phyloP scores from a whole-genome alignment of 2,113 vertebrate genomes.

The Emydura subglobosa region DNA sequence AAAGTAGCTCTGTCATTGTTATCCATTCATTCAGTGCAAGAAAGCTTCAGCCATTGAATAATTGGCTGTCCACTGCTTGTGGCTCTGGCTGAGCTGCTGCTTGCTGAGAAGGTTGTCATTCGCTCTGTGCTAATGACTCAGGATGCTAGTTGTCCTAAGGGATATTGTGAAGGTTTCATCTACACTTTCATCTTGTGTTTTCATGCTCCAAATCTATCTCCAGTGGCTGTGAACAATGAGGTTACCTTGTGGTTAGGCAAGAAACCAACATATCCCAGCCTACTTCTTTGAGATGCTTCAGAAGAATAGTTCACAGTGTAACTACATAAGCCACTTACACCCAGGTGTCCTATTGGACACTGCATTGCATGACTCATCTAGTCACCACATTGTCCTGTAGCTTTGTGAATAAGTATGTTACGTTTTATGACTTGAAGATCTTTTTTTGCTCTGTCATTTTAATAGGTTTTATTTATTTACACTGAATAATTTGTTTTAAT shows the following conservation, averaged over 20 bases:
- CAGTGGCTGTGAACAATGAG: neutral
- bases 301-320: neutral
- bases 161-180: neutral
- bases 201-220: neutral
- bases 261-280: neutral
- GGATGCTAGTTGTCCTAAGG: neutral
- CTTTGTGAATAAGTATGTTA: neutral
- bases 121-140: neutral
- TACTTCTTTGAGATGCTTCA: neutral
- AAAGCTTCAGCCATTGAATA: neutral
- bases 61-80: neutral
- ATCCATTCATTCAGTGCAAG: neutral
- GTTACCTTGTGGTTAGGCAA: neutral
- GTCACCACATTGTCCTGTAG: neutral
- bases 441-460: neutral
- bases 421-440: neutral
- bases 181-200: neutral
- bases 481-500: accelerated
- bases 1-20: neutral
- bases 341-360: neutral
- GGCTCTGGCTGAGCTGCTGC: neutral
- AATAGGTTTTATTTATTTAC: neutral
- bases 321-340: neutral
- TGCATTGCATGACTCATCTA: neutral
- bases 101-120: neutral